These are phyloP conservation scores for Nebria ingens DNA, from an alignment of 1,140 invertebrate species.

Conservation along the genomic window DNA sequence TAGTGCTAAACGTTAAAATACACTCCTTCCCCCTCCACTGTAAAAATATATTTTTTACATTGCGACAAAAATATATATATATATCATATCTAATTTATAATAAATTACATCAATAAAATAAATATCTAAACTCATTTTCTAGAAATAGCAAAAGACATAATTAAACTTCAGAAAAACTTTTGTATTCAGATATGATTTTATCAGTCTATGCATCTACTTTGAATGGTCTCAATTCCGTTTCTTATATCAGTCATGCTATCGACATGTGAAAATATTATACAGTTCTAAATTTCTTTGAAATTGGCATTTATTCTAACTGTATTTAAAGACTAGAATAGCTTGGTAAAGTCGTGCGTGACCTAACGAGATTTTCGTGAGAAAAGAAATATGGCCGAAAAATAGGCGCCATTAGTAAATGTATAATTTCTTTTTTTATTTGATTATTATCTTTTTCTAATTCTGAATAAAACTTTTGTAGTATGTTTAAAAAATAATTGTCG, in stretches of 20 bases:
- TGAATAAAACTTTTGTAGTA: not conserved
- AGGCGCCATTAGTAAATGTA: slow-evolving; percentile 2
- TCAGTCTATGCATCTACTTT: slow-evolving; percentile 1
- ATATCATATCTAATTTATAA: too few relatives aligned
- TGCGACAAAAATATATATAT: too few relatives aligned
- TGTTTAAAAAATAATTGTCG: not conserved
- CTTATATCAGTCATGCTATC: slow-evolving; percentile 3
- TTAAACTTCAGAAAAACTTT: not conserved
- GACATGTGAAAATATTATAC: slow-evolving; percentile 1
- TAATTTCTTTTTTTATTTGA: slow-evolving; percentile 7
- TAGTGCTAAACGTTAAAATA: too few relatives aligned
- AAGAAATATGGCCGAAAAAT: slow-evolving; percentile 8
- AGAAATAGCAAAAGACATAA: not conserved
- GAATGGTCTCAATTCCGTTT: not conserved
- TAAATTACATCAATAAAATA: too few relatives aligned
- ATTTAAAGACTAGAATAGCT: not conserved
- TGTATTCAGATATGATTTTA: slow-evolving; percentile 4
- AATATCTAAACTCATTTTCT: too few relatives aligned
- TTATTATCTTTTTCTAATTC: not conserved
- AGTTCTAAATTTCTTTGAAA: not conserved
- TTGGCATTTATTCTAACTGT: not conserved
- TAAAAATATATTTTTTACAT: too few relatives aligned
- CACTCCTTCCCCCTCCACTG: too few relatives aligned
- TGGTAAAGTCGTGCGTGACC: not conserved
- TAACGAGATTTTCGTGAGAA: slow-evolving; percentile 1